Percentiles rank a stretch among this genome's conserved stretches.
phyloP scores from a whole-genome alignment of 2,888 invertebrate genomes.

The Tridacna gigas region DNA sequence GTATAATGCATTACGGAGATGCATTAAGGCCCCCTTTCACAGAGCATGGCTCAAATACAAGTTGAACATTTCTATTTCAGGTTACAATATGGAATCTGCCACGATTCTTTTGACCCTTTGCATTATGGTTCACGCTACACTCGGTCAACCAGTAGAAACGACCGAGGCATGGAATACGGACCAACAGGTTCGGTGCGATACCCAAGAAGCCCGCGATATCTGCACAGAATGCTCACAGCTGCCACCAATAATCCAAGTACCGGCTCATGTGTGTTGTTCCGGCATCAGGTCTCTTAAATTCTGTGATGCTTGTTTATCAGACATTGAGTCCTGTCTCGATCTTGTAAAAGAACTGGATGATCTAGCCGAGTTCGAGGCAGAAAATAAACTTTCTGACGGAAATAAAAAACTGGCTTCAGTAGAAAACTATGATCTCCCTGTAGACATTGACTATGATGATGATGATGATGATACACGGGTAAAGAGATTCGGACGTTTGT shows the following conservation, averaged over 20 bases:
- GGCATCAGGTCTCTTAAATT: conserved; percentile 29
- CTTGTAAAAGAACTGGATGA: conserved; percentile 43
- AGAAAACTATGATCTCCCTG: neutral
- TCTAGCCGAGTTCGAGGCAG: conserved; percentile 11
- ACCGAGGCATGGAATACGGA: neutral
- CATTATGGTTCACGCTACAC: neutral
- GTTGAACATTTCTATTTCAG: conserved; percentile 8
- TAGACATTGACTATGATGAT: neutral
- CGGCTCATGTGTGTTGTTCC: conserved; percentile 32
- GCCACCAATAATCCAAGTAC: conserved; percentile 18
- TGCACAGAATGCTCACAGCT: conserved; percentile 37
- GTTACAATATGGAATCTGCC: neutral
- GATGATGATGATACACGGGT: neutral
- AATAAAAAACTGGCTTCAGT: neutral
- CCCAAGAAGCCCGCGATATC: conserved; percentile 26
- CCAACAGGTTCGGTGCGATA: conserved; percentile 24
- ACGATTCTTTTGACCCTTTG: neutral
- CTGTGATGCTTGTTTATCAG: conserved; percentile 51
- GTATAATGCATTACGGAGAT: neutral
- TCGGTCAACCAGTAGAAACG: neutral
- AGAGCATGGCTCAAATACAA: too few relatives aligned
- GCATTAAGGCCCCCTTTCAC: too few relatives aligned
- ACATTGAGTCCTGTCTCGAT: conserved; percentile 34
- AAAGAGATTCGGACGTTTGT: conserved; percentile 46
- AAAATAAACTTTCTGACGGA: conserved; percentile 28